Percentiles rank a stretch among this genome's conserved stretches.
phyloP scores from a whole-genome alignment of 2,888 invertebrate species.

The Oscheius onirici region DNA sequence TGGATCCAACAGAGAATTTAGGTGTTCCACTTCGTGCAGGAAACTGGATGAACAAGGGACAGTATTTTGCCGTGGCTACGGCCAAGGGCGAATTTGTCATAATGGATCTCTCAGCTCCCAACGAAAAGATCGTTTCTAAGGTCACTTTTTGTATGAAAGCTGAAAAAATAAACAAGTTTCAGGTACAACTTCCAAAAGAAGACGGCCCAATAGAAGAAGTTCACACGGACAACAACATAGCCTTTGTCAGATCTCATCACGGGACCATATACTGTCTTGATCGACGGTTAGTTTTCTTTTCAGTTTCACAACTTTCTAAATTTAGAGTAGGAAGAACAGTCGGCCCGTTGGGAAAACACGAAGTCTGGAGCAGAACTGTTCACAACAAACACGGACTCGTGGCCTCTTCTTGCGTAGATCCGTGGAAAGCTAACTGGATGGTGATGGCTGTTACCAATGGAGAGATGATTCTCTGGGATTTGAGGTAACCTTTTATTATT shows the following conservation, averaged over 20 bases:
- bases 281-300: conserved; percentile 50
- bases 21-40: background rate
- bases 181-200: conserved; percentile 36
- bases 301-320: too few relatives aligned
- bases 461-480: conserved; percentile 61
- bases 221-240: conserved; percentile 49
- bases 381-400: conserved; percentile 43
- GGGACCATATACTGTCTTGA: conserved; percentile 62
- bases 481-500: conserved; percentile 43
- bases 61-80: conserved; percentile 1
- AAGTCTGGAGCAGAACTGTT: conserved; percentile 47
- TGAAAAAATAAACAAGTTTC: background rate
- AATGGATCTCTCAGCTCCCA: conserved; percentile 10
- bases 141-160: background rate
- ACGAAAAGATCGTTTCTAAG: conserved; percentile 9
- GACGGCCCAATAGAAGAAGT: conserved; percentile 52
- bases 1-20: background rate
- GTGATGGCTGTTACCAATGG: conserved; percentile 54
- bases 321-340: conserved; percentile 21
- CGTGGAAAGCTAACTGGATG: conserved; percentile 66
- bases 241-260: conserved; percentile 60
- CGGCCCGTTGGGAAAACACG: conserved; percentile 46
- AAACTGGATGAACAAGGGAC: conserved; percentile 17
- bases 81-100: conserved; percentile 12
- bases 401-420: conserved; percentile 63